phyloP scores from a whole-genome alignment of 2,888 invertebrate genomes.

The Stegophylla sp. region DNA sequence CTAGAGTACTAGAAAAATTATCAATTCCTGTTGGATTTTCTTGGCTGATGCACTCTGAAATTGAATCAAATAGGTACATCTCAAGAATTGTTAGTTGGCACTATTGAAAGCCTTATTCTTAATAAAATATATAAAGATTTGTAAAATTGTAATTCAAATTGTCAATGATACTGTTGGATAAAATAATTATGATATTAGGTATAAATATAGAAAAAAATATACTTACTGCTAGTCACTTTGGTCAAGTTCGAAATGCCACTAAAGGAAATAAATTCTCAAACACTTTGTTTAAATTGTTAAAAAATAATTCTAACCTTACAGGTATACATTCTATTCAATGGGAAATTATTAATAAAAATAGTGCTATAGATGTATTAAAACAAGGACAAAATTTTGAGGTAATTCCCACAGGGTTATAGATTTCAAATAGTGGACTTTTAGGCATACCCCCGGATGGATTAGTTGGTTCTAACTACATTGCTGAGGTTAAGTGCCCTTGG shows the following conservation, averaged over 20 bases:
- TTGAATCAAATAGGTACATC: no score
- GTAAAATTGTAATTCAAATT: neutral
- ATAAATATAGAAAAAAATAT: neutral
- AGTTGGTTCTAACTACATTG: neutral
- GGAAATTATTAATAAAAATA: neutral
- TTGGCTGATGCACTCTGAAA: no score
- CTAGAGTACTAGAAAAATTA: neutral
- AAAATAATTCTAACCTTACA: neutral
- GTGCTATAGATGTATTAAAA: neutral
- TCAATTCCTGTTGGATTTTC: no score
- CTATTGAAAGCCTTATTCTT: no score
- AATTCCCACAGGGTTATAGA: neutral
- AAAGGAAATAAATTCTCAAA: neutral
- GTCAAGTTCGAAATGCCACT: neutral
- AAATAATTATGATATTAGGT: neutral
- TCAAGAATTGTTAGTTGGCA: no score
- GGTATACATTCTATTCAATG: neutral
- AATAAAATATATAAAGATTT: no score
- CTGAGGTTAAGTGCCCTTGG: neutral
- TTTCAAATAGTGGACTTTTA: neutral
- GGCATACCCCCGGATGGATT: neutral
- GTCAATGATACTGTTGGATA: neutral
- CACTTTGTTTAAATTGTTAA: neutral
- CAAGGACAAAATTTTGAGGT: neutral
- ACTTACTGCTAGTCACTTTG: constrained; percentile 1